A percentile compares a stretch with the other conserved stretches of the same genome.
Evolutionary conservation across 2,888 invertebrate species (phyloP).

Genomic region (Perithous albicinctus): DNA sequence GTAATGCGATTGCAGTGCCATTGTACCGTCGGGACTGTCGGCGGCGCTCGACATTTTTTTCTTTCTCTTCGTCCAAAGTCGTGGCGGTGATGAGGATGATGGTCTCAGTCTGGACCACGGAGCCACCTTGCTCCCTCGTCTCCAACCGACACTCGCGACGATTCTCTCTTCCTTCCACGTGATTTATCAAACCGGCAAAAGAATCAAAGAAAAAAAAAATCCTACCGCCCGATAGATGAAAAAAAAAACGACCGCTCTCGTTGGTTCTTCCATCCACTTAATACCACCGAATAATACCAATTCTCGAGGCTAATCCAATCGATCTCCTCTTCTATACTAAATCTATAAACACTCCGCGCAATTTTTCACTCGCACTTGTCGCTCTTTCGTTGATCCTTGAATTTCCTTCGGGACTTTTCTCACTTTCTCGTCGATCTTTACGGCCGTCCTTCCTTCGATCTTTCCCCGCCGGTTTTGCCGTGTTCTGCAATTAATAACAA

Average conservation of each 20-base stretch:
- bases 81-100: slow-evolving; percentile 61
- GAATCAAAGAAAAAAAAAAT: too few species aligned
- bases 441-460: slow-evolving; percentile 38
- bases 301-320: neutral
- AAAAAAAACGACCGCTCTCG: slow-evolving; percentile 50
- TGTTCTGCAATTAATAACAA: slow-evolving; percentile 39
- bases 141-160: slow-evolving; percentile 56
- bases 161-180: slow-evolving; percentile 14
- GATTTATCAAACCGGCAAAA: slow-evolving; percentile 27
- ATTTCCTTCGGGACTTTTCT: slow-evolving; percentile 20
- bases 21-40: slow-evolving; percentile 81
- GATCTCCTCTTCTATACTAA: slow-evolving; percentile 13
- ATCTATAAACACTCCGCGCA: slow-evolving; percentile 40
- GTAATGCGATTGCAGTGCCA: slow-evolving; percentile 91
- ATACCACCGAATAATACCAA: slow-evolving; percentile 13
- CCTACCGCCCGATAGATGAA: slow-evolving; percentile 35
- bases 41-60: slow-evolving; percentile 82
- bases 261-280: slow-evolving; percentile 64
- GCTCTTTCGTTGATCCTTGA: slow-evolving; percentile 18
- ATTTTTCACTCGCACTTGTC: slow-evolving; percentile 49
- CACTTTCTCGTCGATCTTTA: slow-evolving; percentile 34
- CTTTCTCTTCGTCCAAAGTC: slow-evolving; percentile 65
- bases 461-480: slow-evolving; percentile 62
- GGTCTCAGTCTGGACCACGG: slow-evolving; percentile 70
- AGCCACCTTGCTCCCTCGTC: slow-evolving; percentile 79